Base-by-base conservation (phyloP, 35 echinoderm and acorn worm genomes). In the Stichopus chloronotus region DNA sequence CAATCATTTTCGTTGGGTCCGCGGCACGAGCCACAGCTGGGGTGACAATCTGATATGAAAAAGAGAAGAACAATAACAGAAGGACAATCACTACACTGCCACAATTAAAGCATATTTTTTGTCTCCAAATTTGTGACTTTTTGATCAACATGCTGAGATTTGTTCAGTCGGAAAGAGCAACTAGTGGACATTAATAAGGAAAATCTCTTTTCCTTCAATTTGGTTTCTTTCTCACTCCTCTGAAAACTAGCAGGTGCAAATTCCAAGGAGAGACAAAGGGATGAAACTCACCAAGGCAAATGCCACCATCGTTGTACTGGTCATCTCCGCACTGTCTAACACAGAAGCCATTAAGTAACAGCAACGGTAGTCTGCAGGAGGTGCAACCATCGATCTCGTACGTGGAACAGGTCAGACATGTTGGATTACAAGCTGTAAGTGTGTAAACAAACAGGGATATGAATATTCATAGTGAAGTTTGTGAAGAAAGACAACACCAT, bases 371-470 rank as follows among this genome's bases (percentile, higher is more conserved):
- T 11, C 94, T 87, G 78, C 94, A 96, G 16, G 94, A 96, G 53
- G 87, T 86, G 88, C 97, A 98, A 55, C 87, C 95, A 93, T 95
- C 87, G 5, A 94, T 87, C 9, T 24, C 43, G n/a, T 72, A 83
- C 57, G 84, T 93, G 2, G 94, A 92, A 63, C 97, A 98, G 7
- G 89, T 94, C 77, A 93, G 63, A 55, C 97, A 98, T 0, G 94
- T 92, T 74, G 97, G 91, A 71, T 98, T 95, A 54, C 97, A 98
- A 5, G 94, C 96, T 98, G 57, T 23, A 88, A 74, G 76, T 10
- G 54, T 43, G 79, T 8, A 81, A 76, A 86, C 55, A 74, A 72
- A 56, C 10, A 86, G 10, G 19, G 19, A 14, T 14, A 65, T 65
- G 61, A 65, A 65, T 65, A 65, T 65, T 65, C 61, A 65, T 65